These are phyloP conservation scores for Tiliacea aurago DNA, from an alignment of 2,888 invertebrate species.

Conservation along the genomic window DNA sequence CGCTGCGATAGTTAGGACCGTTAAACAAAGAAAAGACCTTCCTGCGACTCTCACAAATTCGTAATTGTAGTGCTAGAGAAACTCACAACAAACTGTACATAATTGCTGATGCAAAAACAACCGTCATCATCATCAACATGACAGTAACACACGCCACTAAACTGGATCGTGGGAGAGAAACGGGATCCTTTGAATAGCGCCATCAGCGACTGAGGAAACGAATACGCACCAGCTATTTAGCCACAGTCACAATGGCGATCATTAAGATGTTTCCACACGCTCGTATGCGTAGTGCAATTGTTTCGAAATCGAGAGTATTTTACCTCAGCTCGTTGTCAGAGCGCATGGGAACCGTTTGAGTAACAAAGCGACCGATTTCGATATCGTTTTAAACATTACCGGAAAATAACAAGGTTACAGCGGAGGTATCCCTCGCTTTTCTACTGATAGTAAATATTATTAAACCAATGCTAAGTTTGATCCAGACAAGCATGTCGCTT, in stretches of 20 bases:
- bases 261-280: slow-evolving; percentile 87
- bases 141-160: slow-evolving; percentile 86
- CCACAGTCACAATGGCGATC: slow-evolving; percentile 80
- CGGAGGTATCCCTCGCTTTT: slow-evolving; percentile 27
- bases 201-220: slow-evolving; percentile 83
- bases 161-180: slow-evolving; percentile 90
- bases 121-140: slow-evolving; percentile 85
- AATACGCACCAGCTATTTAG: slow-evolving; percentile 80
- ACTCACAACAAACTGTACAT: slow-evolving; percentile 86
- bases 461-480: too few species aligned
- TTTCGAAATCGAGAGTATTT: slow-evolving; percentile 88
- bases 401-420: slow-evolving; percentile 59
- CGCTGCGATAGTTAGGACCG: slow-evolving; percentile 81
- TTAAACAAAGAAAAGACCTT: slow-evolving; percentile 83
- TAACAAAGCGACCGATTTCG: slow-evolving; percentile 65
- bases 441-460: slow-evolving; percentile 20
- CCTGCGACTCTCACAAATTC: slow-evolving; percentile 85
- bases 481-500: neutral
- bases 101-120: slow-evolving; percentile 89
- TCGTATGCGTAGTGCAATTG: slow-evolving; percentile 83
- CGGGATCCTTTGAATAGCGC: slow-evolving; percentile 84
- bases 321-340: slow-evolving; percentile 61
- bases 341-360: slow-evolving; percentile 67
- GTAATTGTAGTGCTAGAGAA: slow-evolving; percentile 87
- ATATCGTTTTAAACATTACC: slow-evolving; percentile 50